These are phyloP conservation scores for Alfaro cultratus DNA, from an alignment of 2,797 vertebrate species.

Conservation along the genomic window DNA sequence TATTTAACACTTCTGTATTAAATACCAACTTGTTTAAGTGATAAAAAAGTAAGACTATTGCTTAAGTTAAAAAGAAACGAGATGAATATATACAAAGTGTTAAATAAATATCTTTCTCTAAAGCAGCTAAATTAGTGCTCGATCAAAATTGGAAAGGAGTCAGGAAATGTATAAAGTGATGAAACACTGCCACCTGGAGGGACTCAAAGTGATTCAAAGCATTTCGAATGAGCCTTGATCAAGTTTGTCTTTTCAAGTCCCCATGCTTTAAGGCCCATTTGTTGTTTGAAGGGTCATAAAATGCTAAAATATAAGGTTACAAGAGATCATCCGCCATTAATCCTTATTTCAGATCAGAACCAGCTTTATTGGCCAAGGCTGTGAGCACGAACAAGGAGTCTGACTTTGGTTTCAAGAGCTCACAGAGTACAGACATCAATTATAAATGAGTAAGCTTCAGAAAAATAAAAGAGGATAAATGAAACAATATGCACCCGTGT, in stretches of 20 bases:
- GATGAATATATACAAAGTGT: conserved; percentile 13
- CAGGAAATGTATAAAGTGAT: conserved; percentile 40
- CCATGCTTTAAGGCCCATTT: background rate
- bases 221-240: conserved; percentile 5
- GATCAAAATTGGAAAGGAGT: conserved; percentile 37
- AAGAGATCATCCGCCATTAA: background rate
- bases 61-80: conserved; percentile 4
- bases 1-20: background rate
- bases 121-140: conserved; percentile 62
- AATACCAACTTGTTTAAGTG: background rate
- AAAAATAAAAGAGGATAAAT: background rate
- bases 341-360: background rate
- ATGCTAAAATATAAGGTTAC: background rate
- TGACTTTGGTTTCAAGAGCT: background rate
- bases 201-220: background rate
- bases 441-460: background rate
- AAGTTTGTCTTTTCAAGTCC: no score
- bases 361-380: background rate
- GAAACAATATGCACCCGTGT: background rate
- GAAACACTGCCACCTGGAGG: conserved; percentile 79
- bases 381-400: background rate
- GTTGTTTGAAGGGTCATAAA: background rate
- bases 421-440: background rate
- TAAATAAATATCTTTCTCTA: conserved; percentile 17
- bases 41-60: background rate